phyloP scores from a whole-genome alignment of 1,140 invertebrate genomes.

The Thaumatotibia leucotreta region DNA sequence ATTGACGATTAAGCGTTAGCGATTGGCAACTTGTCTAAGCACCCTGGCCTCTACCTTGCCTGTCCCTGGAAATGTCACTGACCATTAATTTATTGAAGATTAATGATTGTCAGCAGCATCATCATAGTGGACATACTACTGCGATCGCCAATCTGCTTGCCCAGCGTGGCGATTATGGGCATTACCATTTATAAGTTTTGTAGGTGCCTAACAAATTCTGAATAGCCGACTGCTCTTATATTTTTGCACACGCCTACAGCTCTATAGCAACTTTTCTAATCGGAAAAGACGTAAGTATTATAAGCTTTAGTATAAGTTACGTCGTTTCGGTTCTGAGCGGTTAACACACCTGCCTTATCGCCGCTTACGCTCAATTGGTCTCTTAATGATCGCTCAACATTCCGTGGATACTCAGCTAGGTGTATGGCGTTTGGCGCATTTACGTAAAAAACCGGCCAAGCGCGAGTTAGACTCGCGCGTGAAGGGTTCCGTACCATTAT shows the following conservation, averaged over 20 bases:
- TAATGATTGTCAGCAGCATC: too few relatives aligned
- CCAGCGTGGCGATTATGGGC: too few relatives aligned
- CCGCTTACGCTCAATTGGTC: conserved; percentile 5
- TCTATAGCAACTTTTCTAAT: neutral
- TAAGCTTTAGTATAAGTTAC: neutral
- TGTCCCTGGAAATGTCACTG: too few relatives aligned
- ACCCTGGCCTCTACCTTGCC: too few relatives aligned
- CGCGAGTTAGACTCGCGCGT: neutral
- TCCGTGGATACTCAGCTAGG: neutral
- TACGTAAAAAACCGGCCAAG: neutral
- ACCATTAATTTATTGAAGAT: too few relatives aligned
- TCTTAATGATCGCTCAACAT: conserved; percentile 5
- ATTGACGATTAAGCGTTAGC: too few relatives aligned
- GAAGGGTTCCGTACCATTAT: neutral
- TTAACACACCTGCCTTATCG: neutral
- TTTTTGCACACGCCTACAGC: neutral
- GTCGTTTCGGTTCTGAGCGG: neutral
- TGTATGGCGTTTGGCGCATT: neutral
- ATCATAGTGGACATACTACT: too few relatives aligned
- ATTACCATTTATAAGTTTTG: neutral
- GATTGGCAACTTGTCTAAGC: too few relatives aligned
- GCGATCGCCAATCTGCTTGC: too few relatives aligned
- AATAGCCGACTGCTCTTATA: neutral
- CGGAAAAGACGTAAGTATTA: neutral
- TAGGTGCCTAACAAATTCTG: too few relatives aligned